Percentiles rank a stretch among this genome's conserved stretches.
Evolutionary conservation across 1,140 invertebrate genomes (phyloP).

Genomic region (Rhyzopertha dominica): DNA sequence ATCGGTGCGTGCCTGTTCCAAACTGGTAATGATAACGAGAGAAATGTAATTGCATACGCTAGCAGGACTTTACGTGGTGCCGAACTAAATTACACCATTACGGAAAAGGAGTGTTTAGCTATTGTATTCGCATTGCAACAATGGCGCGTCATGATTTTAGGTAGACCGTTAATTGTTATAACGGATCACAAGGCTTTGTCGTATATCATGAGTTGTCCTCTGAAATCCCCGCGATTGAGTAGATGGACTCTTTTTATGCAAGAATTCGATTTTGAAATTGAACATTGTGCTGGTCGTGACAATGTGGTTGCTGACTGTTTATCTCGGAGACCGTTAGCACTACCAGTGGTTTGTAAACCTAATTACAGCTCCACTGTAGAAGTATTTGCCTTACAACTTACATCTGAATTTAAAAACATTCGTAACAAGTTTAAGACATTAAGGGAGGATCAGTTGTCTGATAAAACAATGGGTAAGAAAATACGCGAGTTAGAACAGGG

Average conservation of each 20-base stretch:
- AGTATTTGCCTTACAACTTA: too few species aligned
- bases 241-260: slow-evolving; percentile 6
- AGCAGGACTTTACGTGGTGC: slow-evolving; percentile 2
- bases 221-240: neutral
- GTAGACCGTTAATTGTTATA: slow-evolving; percentile 1
- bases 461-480: neutral
- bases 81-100: slow-evolving; percentile 4
- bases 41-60: neutral
- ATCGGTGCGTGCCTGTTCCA: slow-evolving; percentile 1
- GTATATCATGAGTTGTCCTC: neutral
- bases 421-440: neutral
- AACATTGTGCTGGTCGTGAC: slow-evolving; percentile 8
- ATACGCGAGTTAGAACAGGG: neutral
- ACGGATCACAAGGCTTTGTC: slow-evolving; percentile 8
- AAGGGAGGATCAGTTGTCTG: slow-evolving; percentile 3
- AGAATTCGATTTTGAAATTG: slow-evolving; percentile 7
- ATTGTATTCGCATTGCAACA: slow-evolving; percentile 4
- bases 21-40: neutral
- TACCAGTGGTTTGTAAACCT: neutral
- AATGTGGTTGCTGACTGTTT: slow-evolving; percentile 6
- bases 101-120: slow-evolving; percentile 2
- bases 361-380: too few species aligned
- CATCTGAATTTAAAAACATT: slow-evolving; percentile 1
- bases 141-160: slow-evolving; percentile 1
- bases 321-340: neutral